Percentiles rank a stretch among this genome's conserved stretches.
phyloP scores from a whole-genome alignment of 1,140 invertebrate species.

The Diuraphis noxia region DNA sequence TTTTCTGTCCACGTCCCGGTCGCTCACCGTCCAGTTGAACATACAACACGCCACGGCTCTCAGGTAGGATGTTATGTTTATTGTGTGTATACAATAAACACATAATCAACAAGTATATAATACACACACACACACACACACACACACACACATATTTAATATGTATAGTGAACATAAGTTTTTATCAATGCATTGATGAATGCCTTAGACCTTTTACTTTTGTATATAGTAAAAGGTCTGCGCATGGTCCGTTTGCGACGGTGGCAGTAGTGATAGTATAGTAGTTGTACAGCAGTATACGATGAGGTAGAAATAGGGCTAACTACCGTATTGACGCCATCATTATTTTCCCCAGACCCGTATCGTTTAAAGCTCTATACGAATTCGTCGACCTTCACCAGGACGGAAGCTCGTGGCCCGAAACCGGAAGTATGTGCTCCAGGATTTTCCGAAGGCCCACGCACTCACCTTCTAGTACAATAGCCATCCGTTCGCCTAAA shows the following conservation, averaged over 20 bases:
- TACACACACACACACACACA: too few species aligned
- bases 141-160: too few species aligned
- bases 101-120: neutral
- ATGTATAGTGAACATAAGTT: neutral
- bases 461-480: slow-evolving; percentile 61
- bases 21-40: slow-evolving; percentile 77
- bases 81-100: neutral
- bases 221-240: neutral
- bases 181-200: neutral
- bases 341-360: slow-evolving; percentile 65
- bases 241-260: neutral
- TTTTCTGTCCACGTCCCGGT: slow-evolving; percentile 78
- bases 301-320: neutral
- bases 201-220: neutral
- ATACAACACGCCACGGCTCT: slow-evolving; percentile 81
- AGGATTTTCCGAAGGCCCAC: slow-evolving; percentile 69
- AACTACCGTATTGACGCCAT: neutral
- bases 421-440: slow-evolving; percentile 70
- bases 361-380: slow-evolving; percentile 83
- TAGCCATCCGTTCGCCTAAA: slow-evolving; percentile 68
- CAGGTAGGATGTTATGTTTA: slow-evolving; percentile 64
- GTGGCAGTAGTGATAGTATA: neutral
- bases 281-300: neutral
- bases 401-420: slow-evolving; percentile 76
- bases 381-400: slow-evolving; percentile 86